Conservation (phyloP, 2,888 invertebrate species). For the Gisinianus flammeolus region DNA sequence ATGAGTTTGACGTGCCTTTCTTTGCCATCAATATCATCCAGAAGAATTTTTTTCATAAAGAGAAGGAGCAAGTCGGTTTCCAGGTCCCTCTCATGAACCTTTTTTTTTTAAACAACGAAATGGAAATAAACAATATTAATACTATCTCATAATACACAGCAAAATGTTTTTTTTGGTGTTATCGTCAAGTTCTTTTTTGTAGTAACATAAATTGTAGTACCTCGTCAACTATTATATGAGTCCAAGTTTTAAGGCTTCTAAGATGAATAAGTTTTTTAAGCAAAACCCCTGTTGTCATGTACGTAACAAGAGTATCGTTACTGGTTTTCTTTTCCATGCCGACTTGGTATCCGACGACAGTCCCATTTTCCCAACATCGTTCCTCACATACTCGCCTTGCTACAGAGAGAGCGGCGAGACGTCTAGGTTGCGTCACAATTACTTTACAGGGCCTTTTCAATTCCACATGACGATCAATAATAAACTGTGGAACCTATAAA, state of each 20-base stretch:
- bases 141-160: not conserved
- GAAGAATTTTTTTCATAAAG: constrained; percentile 74
- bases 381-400: constrained; percentile 85
- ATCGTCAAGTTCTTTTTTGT: no score
- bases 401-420: constrained; percentile 92
- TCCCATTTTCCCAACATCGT: constrained; percentile 80
- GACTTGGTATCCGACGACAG: constrained; percentile 87
- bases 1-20: constrained; percentile 74
- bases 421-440: constrained; percentile 89
- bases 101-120: not conserved
- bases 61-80: constrained; percentile 90
- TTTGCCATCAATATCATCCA: constrained; percentile 65
- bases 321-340: constrained; percentile 70
- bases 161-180: no score
- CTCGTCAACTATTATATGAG: constrained; percentile 91
- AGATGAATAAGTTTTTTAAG: constrained; percentile 76
- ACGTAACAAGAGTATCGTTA: constrained; percentile 77
- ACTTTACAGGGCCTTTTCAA: constrained; percentile 78
- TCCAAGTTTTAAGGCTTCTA: constrained; percentile 77
- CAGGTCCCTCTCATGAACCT: constrained; percentile 86
- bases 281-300: constrained; percentile 88
- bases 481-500: constrained; percentile 81
- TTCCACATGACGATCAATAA: constrained; percentile 76
- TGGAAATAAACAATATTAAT: not conserved
- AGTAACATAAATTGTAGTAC: no score